Evolutionary conservation across 2,888 invertebrate genomes (phyloP), one percentile per base, ranked within the genome.

Genomic region (Perizoma flavofasciatum): DNA sequence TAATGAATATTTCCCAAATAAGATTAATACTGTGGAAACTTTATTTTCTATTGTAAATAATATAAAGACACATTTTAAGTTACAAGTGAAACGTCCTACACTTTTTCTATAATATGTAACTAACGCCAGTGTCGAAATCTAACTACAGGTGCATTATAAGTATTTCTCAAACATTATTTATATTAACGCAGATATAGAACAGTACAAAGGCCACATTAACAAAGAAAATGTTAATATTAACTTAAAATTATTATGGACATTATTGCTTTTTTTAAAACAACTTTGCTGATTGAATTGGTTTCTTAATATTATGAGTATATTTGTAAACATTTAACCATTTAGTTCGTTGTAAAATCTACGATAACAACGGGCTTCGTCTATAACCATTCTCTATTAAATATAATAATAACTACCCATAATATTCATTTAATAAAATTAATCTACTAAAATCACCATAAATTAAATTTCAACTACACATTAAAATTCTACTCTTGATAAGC

Each of bases 301-400:
- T 65, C 74, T 70, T 77, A 78, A 75, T 58, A 48, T 71, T 75
- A 70, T 52, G 35, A 47, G 48, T 72, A 70, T 65, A 71, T 77
- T 77, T 76, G 73, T 83, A 83, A 76, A 70, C 71, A 78, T 82
- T 74, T 83, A 82, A 82, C 73, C 79, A 85, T 84, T 59, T 65
- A 61, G 83, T 89, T 89, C 89, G 89, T 89, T 89, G 89, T 89
- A 89, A 87, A 88, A 87, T 86, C 86, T 87, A 87, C 85, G 68
- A 78, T 86, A 86, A 89, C 87, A 85, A 86, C 58, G 79, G 75
- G 72, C 64, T 75, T 80, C 61, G 70, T 74, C 71, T 77, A 73
- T 69, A 74, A 62, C 51, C 55, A 62, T 62, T 61, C 49, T 46
- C 51, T 58, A 58, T 43, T 54, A 58, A 51, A 58, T 48, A 69